Evolutionary conservation across 2,888 invertebrate genomes (phyloP).

Genomic region (Drosophila longiperda): DNA sequence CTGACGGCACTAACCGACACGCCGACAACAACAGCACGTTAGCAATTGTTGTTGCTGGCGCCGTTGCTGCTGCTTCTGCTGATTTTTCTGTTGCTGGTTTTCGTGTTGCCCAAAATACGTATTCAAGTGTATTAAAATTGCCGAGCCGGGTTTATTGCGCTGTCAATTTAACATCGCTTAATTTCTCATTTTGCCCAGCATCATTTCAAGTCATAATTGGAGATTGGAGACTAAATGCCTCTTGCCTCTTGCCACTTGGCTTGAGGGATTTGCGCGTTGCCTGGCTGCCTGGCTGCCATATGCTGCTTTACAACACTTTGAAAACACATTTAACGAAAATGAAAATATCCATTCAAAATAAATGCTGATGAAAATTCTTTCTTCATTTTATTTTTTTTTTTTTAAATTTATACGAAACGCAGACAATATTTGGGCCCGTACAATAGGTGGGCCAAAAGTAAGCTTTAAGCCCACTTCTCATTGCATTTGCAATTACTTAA

Average conservation of each 20-base stretch:
- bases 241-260: slow-evolving; percentile 3
- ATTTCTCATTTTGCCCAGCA: slow-evolving; percentile 62
- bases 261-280: slow-evolving; percentile 41
- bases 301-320: slow-evolving; percentile 17
- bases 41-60: slow-evolving; percentile 26
- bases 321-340: slow-evolving; percentile 9
- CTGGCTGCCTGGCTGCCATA: slow-evolving; percentile 45
- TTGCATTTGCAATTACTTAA: slow-evolving; percentile 68
- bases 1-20: slow-evolving; percentile 48
- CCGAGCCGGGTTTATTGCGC: slow-evolving; percentile 56
- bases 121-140: slow-evolving; percentile 72
- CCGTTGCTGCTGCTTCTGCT: slow-evolving; percentile 36
- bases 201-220: slow-evolving; percentile 45
- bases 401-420: slow-evolving; percentile 3
- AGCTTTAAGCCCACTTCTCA: slow-evolving; percentile 32
- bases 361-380: background rate
- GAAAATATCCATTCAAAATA: slow-evolving; percentile 10
- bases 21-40: slow-evolving; percentile 24
- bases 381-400: background rate
- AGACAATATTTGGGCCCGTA: slow-evolving; percentile 4
- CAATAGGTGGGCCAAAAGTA: slow-evolving; percentile 5
- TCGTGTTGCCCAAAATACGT: slow-evolving; percentile 49
- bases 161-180: slow-evolving; percentile 75
- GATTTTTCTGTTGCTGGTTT: slow-evolving; percentile 28
- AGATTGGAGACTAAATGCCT: slow-evolving; percentile 14